Conservation (phyloP, 2,797 vertebrate species). For the Chaenodraco wilsoni region DNA sequence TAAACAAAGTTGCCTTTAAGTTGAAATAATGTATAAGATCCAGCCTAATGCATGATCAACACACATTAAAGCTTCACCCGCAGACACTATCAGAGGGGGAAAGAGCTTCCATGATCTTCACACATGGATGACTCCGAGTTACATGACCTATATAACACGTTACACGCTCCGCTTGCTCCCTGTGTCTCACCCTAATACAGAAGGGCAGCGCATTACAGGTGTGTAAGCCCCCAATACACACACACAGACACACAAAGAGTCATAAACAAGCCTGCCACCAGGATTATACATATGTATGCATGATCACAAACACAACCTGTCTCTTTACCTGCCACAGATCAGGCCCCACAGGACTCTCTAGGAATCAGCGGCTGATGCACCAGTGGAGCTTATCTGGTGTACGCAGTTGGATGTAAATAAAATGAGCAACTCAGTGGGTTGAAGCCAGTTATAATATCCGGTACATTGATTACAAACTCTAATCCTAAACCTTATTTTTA, state of each 20-base stretch:
- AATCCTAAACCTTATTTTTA: not conserved
- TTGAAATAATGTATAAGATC: conserved; percentile 5
- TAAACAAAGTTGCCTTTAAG: not conserved
- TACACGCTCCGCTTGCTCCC: conserved; percentile 81
- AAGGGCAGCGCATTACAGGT: conserved; percentile 82
- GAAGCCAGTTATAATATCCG: not conserved
- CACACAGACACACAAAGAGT: conserved; percentile 37
- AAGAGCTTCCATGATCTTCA: conserved; percentile 82
- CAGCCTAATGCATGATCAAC: conserved; percentile 44
- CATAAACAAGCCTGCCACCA: conserved; percentile 62
- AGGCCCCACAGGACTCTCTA: conserved; percentile 59
- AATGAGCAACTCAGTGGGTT: conserved; percentile 24
- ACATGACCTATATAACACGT: conserved; percentile 87
- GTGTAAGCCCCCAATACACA: conserved; percentile 49
- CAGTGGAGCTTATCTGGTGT: conserved; percentile 39
- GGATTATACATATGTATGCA: conserved; percentile 55
- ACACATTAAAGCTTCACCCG: conserved; percentile 56
- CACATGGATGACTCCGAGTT: conserved; percentile 84
- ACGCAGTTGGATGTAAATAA: conserved; percentile 40
- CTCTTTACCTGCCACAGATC: conserved; percentile 68
- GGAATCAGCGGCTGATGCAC: conserved; percentile 46
- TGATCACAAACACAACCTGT: conserved; percentile 69
- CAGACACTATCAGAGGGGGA: conserved; percentile 58
- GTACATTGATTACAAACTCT: not conserved
- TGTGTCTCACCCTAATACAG: conserved; percentile 77